Percentiles rank a stretch among this genome's conserved stretches.
Conservation (phyloP, 1,140 invertebrate genomes). For the Ectropis grisescens region DNA sequence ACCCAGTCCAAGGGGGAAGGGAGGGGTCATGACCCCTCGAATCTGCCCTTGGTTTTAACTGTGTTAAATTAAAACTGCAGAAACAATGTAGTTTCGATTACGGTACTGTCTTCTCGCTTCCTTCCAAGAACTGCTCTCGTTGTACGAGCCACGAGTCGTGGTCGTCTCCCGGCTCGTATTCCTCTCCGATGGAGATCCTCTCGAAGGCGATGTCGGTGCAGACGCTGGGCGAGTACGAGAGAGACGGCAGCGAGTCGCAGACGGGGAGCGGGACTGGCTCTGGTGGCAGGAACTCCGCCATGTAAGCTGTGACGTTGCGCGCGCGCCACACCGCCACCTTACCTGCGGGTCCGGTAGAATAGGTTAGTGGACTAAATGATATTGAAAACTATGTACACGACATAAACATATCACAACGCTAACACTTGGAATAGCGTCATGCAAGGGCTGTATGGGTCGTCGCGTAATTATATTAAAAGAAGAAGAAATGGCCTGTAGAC, state of each 20-base stretch:
- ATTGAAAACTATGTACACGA: no score
- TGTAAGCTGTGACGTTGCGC: conserved; percentile 74
- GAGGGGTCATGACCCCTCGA: no score
- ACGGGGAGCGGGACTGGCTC: conserved; percentile 74
- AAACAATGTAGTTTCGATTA: no score
- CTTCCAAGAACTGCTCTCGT: conserved; percentile 51
- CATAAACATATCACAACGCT: no score
- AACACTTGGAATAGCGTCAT: not conserved
- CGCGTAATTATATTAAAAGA: no score
- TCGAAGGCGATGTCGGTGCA: conserved; percentile 42
- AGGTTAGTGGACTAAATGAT: no score
- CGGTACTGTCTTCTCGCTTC: conserved; percentile 34
- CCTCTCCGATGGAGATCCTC: conserved; percentile 21
- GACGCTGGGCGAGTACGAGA: conserved; percentile 37
- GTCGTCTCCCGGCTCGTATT: conserved; percentile 40
- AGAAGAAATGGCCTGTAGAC: no score
- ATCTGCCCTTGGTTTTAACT: no score
- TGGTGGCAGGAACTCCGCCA: conserved; percentile 75
- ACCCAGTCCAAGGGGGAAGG: no score
- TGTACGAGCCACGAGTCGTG: conserved; percentile 57
- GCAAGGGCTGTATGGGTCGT: not conserved
- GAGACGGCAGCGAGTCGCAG: conserved; percentile 67
- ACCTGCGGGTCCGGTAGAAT: conserved; percentile 22
- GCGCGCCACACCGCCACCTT: conserved; percentile 74
- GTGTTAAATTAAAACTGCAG: no score